A percentile compares a stretch with the other conserved stretches of the same genome.
These are phyloP conservation scores for Tiliqua scincoides DNA, from an alignment of 2,113 vertebrate species.

Conservation along the genomic window DNA sequence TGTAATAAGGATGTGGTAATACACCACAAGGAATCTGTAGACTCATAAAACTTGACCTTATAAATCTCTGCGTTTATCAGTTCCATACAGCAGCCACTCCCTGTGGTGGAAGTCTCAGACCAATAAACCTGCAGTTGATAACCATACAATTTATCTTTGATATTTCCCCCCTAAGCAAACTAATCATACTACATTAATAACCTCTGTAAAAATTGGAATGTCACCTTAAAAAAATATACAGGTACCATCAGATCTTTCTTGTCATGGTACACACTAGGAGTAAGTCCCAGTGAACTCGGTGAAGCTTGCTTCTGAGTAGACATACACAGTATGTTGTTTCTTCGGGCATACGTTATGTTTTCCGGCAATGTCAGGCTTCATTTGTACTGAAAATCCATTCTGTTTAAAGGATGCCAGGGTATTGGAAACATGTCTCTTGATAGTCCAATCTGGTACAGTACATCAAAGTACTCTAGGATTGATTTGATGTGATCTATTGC, in stretches of 20 bases:
- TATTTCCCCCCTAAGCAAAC: slow-evolving; percentile 62
- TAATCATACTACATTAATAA: slow-evolving; percentile 73
- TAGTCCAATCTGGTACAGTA: background rate
- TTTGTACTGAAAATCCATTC: background rate
- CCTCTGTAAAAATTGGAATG: slow-evolving; percentile 60
- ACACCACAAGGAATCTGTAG: slow-evolving; percentile 79
- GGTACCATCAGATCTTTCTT: slow-evolving; percentile 21
- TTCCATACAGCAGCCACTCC: slow-evolving; percentile 84
- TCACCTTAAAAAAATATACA: slow-evolving; percentile 53
- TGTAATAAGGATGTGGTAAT: slow-evolving; percentile 84
- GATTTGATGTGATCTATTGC: background rate
- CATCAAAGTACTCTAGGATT: background rate
- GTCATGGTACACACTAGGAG: slow-evolving; percentile 15
- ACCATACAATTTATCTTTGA: slow-evolving; percentile 51
- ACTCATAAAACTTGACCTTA: slow-evolving; percentile 85
- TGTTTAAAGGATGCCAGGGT: background rate
- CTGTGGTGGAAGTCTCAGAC: slow-evolving; percentile 73
- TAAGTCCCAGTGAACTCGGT: too few species aligned
- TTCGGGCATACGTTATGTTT: background rate
- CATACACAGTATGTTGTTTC: background rate
- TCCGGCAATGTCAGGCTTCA: background rate
- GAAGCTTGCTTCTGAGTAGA: too few species aligned
- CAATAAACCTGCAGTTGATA: slow-evolving; percentile 81
- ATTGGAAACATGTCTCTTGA: background rate
- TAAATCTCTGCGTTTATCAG: slow-evolving; percentile 88